Percentiles rank a stretch among this genome's conserved stretches.
Conservation (phyloP, 2,888 invertebrate genomes). For the Napeogenes inachia region DNA sequence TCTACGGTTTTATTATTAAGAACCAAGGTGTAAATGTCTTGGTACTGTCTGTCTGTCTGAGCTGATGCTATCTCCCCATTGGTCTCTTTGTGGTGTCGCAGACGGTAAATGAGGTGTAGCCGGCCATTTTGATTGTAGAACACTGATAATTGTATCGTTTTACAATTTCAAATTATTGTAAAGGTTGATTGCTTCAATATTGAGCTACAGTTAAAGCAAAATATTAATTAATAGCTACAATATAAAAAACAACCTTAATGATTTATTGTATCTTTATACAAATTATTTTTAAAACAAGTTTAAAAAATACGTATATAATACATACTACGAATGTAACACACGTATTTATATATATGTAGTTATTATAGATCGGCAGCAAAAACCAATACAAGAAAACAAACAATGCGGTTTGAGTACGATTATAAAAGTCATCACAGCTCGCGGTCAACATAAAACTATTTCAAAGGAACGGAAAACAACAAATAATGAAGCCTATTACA, state of each 20-base stretch:
- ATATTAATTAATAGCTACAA: too few species aligned
- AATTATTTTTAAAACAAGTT: too few species aligned
- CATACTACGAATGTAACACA: too few species aligned
- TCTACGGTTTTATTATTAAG: constrained; percentile 8
- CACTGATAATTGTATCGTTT: constrained; percentile 51
- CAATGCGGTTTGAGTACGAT: constrained; percentile 8
- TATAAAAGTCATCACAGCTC: constrained; percentile 21
- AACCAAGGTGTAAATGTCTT: constrained; percentile 6
- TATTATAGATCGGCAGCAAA: not conserved
- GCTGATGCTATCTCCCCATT: constrained; percentile 57
- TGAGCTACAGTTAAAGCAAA: constrained; percentile 12
- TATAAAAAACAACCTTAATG: too few species aligned
- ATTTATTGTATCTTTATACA: too few species aligned
- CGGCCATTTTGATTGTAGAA: constrained; percentile 54
- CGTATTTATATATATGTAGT: too few species aligned
- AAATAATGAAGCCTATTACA: constrained; percentile 61
- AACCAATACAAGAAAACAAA: constrained; percentile 20
- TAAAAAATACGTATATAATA: too few species aligned
- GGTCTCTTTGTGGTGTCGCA: constrained; percentile 51
- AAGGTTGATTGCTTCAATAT: constrained; percentile 24
- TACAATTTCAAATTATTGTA: constrained; percentile 36
- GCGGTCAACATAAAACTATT: constrained; percentile 22
- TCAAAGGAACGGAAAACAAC: constrained; percentile 35
- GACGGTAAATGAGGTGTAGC: constrained; percentile 56
- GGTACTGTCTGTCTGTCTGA: constrained; percentile 24